Base-by-base conservation (phyloP, 2,113 vertebrate species). In the Catharus fuscescens region DNA sequence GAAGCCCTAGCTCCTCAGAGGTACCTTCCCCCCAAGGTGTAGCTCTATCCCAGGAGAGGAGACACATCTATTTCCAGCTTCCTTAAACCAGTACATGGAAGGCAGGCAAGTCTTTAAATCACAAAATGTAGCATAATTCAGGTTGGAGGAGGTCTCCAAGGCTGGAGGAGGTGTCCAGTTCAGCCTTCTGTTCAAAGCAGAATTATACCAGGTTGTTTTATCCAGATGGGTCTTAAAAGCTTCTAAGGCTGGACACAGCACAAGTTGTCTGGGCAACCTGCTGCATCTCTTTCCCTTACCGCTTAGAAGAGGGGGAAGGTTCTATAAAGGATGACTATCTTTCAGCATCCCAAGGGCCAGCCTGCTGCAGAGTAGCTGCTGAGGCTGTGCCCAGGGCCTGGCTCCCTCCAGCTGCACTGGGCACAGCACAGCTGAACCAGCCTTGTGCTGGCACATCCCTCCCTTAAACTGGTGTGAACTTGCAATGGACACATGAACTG, bases 381-480 rank as follows among this genome's bases (percentile, higher is more conserved):
- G 3, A 18, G 57, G 25, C 28, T 89, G 18, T 94, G 34, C 32
- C 23, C 44, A 28, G 61, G 50, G 11, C n/a, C 36, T 69, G 54
- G 28, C 24, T 87, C 15, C 20, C 25, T 89, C 36, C 61, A 78
- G 65, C 56, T 59, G 28, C 1, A 0, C 67, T 57, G 69, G 52
- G 14, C 54, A 59, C 28, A 73, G 18, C 32, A 19, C 0, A 1
- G 18, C 48, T 74, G 56, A 89, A 34, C n/a, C 17, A 53, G 38
- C 32, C 20, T 21, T 5, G 0, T 52, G 28, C 8, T 7, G 15
- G 32, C 42, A 9, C 8, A 2, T 87, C 1, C 0, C 2, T 2
- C 14, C 13, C 13, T 70, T 61, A 72, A 87, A 64, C 31, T 53
- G 48, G 7, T 24, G 31, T 34, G 23, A 65, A 14, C 70, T 80